Base-by-base conservation (phyloP, 2,113 vertebrate species). In the Todiramphus chloris region DNA sequence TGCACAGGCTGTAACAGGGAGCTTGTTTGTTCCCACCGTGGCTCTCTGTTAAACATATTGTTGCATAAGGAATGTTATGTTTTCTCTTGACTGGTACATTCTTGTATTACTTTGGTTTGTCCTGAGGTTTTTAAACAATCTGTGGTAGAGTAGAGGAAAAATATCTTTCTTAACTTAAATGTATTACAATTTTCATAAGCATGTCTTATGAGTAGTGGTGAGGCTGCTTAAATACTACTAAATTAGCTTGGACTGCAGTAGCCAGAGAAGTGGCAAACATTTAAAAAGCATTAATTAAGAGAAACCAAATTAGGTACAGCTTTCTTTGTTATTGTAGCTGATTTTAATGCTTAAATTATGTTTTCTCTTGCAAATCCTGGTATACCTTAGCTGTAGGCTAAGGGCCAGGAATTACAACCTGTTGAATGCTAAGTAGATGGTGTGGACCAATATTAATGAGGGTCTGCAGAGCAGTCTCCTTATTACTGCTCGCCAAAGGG, bases 301-400 rank as follows among this genome's bases (percentile, higher is more conserved):
- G 44, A 94, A 50, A 48, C 6, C 0, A 1, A 93, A 93, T 86
- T 66, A 68, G 58, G 43, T 70, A 90, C 83, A 78, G 13, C 12
- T 58, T 95, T 68, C 78, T 78, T 76, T 67, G 53, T 67, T 89
- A 16, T 25, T 48, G n/a, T 51, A 76, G 69, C 31, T 84, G 43
- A 63, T 91, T 86, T 79, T 21, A 74, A 11, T 74, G 31, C 67
- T 93, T 69, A 62, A 78, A 56, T 63, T 44, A 11, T 53, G 35
- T 96, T 95, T 93, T 78, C 89, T 90, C n/a, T 94, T 95, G 68
- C 48, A 95, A 83, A 87, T 85, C 70, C 67, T 92, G 43, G 55
- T 80, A 24, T 93, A 93, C 48, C 17, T 58, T 68, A 48, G 74
- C 93, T 96, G 41, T 13, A 83, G 59, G 81, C 69, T 21, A 48